phyloP scores from a whole-genome alignment of 2,113 vertebrate species.

The Tupaia tana region DNA sequence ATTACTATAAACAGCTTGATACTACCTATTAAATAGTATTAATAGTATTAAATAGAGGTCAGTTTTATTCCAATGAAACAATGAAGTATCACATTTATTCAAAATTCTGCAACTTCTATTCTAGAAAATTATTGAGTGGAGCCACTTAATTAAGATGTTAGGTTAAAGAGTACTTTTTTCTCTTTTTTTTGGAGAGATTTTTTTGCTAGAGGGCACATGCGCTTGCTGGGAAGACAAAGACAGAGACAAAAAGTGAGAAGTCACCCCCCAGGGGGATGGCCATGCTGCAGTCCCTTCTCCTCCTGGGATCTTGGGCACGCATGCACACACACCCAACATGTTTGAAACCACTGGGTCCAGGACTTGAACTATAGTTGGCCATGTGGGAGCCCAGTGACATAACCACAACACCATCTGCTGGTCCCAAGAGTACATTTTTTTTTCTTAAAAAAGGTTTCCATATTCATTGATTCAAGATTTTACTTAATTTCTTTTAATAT shows the following conservation, averaged over 20 bases:
- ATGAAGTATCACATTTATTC: background rate
- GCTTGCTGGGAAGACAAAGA: too few relatives aligned
- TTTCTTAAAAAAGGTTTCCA: background rate
- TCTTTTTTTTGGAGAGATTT: background rate
- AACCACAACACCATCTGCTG: too few relatives aligned
- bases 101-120: conserved; percentile 8
- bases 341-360: too few relatives aligned
- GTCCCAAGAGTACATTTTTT: background rate
- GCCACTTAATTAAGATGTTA: background rate
- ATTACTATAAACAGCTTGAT: background rate
- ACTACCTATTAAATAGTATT: background rate
- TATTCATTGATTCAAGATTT: background rate
- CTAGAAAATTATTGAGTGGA: background rate
- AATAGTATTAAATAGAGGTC: background rate
- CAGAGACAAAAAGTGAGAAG: too few relatives aligned
- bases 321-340: too few relatives aligned
- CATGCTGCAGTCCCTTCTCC: too few relatives aligned
- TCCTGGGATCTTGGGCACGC: too few relatives aligned
- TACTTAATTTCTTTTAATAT: background rate
- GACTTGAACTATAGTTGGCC: too few relatives aligned
- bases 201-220: too few relatives aligned
- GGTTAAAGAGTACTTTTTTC: background rate
- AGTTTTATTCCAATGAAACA: background rate
- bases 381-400: too few relatives aligned
- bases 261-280: too few relatives aligned